Evolutionary conservation across 2,888 invertebrate species (phyloP).

Genomic region (Tanypteryx hageni): DNA sequence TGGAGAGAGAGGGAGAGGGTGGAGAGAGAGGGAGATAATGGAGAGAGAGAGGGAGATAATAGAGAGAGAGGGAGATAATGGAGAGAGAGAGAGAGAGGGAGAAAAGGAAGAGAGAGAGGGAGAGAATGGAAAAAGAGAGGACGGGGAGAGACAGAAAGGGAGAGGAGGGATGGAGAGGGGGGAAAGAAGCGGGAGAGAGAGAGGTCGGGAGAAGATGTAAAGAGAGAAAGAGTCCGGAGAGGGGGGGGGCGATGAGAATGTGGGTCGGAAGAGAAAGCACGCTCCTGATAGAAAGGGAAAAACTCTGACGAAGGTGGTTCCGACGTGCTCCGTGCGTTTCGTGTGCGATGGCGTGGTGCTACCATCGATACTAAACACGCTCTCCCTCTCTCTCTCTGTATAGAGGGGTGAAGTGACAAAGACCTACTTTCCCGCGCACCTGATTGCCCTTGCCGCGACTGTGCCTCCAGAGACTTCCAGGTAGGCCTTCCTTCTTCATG

Average conservation of each 20-base stretch:
- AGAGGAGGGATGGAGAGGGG: neutral
- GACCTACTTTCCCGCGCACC: conserved; percentile 24
- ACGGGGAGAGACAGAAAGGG: neutral
- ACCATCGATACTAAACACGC: neutral
- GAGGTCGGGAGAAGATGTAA: neutral
- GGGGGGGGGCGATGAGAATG: neutral
- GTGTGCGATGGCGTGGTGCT: neutral
- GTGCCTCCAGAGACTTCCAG: neutral
- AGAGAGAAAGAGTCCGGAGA: neutral
- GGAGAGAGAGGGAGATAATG: neutral
- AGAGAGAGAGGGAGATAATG: neutral
- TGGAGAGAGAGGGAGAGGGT: too few species aligned
- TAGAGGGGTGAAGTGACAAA: neutral
- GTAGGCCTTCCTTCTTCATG: neutral
- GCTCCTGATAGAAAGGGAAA: neutral
- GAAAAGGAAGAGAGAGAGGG: neutral
- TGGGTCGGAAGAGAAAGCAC: conserved; percentile 21
- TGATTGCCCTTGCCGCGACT: neutral
- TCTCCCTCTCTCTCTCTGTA: neutral
- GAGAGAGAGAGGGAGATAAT: neutral
- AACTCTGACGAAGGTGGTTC: neutral
- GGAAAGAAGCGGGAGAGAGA: neutral
- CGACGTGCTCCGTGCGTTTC: neutral
- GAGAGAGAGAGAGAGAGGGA: neutral
- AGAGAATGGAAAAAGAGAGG: neutral